A percentile compares a stretch with the other conserved stretches of the same genome.
These are phyloP conservation scores for Myotis brandtii DNA, from an alignment of 2,113 vertebrate species.

Conservation along the genomic window DNA sequence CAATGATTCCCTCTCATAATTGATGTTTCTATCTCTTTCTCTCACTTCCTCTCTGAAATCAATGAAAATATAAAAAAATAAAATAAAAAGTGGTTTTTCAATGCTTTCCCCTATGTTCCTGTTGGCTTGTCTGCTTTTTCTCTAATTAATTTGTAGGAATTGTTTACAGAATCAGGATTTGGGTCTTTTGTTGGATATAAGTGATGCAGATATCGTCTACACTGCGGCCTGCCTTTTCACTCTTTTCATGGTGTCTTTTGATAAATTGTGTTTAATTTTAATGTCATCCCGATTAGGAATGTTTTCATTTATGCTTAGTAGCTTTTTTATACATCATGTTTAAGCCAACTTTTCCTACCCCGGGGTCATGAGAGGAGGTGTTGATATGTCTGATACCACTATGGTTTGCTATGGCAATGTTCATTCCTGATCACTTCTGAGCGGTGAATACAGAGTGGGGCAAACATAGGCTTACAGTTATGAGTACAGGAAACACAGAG, in stretches of 20 bases:
- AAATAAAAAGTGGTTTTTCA: background rate
- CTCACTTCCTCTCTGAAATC: too few species aligned
- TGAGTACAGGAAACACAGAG: background rate
- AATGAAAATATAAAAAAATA: too few species aligned
- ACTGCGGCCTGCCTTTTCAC: background rate
- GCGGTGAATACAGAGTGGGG: background rate
- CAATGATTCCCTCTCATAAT: too few species aligned
- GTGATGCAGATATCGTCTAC: background rate
- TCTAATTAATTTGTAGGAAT: background rate
- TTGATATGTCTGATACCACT: background rate
- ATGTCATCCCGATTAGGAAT: background rate
- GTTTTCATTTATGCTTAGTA: background rate
- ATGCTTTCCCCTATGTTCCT: background rate
- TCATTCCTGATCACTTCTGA: background rate
- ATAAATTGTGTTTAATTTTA: slow-evolving; percentile 2
- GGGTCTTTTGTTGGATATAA: background rate
- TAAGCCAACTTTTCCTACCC: background rate
- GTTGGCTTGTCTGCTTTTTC: background rate
- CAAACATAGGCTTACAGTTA: background rate
- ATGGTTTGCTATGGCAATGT: background rate
- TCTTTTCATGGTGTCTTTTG: background rate
- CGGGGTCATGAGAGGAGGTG: background rate
- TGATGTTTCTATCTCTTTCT: too few species aligned
- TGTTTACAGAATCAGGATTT: background rate
- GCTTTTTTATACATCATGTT: background rate